These are phyloP conservation scores for Sinotaia quadrata DNA, from an alignment of 2,888 invertebrate genomes.

Conservation along the genomic window DNA sequence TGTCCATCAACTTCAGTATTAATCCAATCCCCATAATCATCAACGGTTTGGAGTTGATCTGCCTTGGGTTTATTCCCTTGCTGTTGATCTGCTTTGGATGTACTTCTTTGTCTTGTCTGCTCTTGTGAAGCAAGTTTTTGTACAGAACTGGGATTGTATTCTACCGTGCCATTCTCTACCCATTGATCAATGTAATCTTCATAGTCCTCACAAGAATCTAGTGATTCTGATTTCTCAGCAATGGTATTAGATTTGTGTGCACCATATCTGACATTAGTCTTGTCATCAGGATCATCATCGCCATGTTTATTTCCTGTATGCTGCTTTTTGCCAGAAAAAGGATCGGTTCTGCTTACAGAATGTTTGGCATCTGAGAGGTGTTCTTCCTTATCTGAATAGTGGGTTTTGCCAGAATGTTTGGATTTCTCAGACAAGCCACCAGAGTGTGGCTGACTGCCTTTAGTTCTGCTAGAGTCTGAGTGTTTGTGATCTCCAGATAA, in stretches of 20 bases:
- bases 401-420: neutral
- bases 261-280: neutral
- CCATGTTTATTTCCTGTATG: neutral
- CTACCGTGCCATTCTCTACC: constrained; percentile 15
- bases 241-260: too few species aligned
- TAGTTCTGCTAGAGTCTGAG: too few species aligned
- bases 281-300: neutral
- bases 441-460: too few species aligned
- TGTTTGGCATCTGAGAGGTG: too few species aligned
- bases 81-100: neutral
- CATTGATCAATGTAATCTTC: constrained; percentile 15
- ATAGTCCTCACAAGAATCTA: constrained; percentile 16
- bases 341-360: too few species aligned
- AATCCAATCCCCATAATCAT: constrained; percentile 20
- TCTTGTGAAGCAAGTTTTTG: neutral
- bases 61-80: neutral
- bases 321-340: neutral
- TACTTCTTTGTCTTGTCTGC: neutral
- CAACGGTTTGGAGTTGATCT: neutral
- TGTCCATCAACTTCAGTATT: neutral
- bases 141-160: constrained; percentile 18
- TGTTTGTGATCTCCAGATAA: neutral
- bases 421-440: too few species aligned
- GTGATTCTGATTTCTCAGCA: neutral
- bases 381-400: neutral